phyloP scores from a whole-genome alignment of 1,140 invertebrate species.

The Ceratitis capitata region DNA sequence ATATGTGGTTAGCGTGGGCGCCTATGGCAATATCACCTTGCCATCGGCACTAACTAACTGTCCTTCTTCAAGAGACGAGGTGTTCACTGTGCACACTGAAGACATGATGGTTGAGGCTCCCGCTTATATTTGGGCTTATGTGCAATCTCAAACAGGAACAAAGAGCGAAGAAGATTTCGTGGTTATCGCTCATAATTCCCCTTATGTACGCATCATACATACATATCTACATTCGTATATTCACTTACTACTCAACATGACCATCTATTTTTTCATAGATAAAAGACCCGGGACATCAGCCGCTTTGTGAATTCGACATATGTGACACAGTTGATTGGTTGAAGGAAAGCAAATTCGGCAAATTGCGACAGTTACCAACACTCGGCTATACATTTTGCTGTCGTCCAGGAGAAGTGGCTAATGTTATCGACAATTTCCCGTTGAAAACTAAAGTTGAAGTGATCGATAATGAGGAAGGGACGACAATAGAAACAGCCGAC shows the following conservation, averaged over 20 bases:
- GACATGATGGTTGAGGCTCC: background rate
- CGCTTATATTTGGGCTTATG: background rate
- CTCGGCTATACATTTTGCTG: background rate
- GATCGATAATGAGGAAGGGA: too few species aligned
- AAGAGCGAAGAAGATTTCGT: background rate
- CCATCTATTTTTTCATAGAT: background rate
- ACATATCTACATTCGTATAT: background rate
- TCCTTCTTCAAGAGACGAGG: background rate
- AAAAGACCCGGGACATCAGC: background rate
- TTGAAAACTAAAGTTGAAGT: too few species aligned
- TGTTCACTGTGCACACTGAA: background rate
- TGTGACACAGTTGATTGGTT: slow-evolving; percentile 3
- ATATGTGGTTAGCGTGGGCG: background rate
- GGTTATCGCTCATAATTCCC: background rate
- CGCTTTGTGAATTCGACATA: background rate
- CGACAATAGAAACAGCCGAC: background rate
- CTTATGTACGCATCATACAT: background rate
- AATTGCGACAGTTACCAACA: background rate
- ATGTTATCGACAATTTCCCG: background rate
- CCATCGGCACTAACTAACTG: background rate
- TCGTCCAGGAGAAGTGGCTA: background rate
- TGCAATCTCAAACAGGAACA: background rate
- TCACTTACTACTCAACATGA: background rate
- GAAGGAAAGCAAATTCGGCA: background rate
- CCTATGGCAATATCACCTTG: background rate